Evolutionary conservation across 2,888 invertebrate genomes (phyloP).

Genomic region (Hydrotaea cyrtoneurina): DNA sequence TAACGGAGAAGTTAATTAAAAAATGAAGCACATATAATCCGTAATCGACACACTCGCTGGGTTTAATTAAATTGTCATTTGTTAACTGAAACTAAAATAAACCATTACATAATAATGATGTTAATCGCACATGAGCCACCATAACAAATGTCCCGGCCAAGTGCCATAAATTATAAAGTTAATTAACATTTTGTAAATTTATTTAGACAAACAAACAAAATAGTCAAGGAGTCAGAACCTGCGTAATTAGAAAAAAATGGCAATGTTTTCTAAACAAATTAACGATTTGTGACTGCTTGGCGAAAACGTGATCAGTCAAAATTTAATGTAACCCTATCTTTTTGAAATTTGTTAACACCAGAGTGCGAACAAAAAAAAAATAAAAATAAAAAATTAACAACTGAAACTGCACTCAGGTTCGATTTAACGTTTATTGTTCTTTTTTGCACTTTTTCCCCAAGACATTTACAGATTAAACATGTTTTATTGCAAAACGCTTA

Average conservation of each 20-base stretch:
- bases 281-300: slow-evolving; percentile 51
- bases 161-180: slow-evolving; percentile 27
- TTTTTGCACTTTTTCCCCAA: not conserved
- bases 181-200: slow-evolving; percentile 18
- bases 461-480: slow-evolving; percentile 29
- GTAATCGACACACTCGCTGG: not conserved
- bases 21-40: not conserved
- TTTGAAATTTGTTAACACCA: slow-evolving; percentile 18
- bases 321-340: not conserved
- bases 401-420: too few relatives aligned
- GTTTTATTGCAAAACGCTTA: slow-evolving; percentile 6
- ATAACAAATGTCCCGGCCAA: slow-evolving; percentile 4
- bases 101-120: not conserved
- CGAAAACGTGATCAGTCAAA: slow-evolving; percentile 48
- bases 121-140: not conserved
- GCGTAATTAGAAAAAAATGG: not conserved
- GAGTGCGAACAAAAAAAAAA: not conserved
- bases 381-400: too few relatives aligned
- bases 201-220: not conserved
- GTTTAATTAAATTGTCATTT: slow-evolving; percentile 3
- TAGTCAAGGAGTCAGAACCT: not conserved
- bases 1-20: slow-evolving; percentile 3
- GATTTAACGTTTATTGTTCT: not conserved
- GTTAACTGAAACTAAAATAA: not conserved
- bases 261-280: slow-evolving; percentile 36